Base-by-base conservation (phyloP, 2,888 invertebrate genomes). In the Orchestes rusci region DNA sequence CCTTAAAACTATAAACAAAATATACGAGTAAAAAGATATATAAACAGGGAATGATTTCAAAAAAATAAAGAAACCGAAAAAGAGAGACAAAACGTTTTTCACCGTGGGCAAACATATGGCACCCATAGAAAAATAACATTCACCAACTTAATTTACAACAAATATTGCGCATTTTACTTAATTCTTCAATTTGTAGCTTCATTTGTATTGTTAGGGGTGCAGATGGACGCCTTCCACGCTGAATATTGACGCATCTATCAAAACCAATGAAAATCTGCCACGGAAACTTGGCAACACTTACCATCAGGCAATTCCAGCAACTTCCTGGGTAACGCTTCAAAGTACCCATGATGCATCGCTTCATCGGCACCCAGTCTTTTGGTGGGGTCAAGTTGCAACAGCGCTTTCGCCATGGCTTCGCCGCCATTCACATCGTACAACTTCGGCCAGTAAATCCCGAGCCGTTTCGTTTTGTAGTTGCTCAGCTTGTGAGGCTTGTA, bases 291-390 rank as follows among this genome's bases (percentile, higher is more conserved):
- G 23, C 23, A 10, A 23, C 7, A 69, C 80, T 77, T 69, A 95
- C 95, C 91, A 66, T 93, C 92, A 57, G 92, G 91, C 72, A 97
- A 75, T 65, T 92, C 88, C 65, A 86, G 79, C 56, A 97, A 77
- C 71, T 90, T 83, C 66, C 81, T 81, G 63, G 96, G 94, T 69
- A 97, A 80, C 56, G 84, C 81, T 52, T 81, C 77, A 73, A 97
- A 99, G 73, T 95, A 99, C 49, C 39, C 30, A 37, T 97, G 94
- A 52, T 75, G 75, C 69, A 94, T 78, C 33, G 96, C 95, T 30
- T 84, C 77, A 36, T 82, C 81, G 41, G 97, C 95, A 40, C 90
- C 82, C 66, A 93, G 80, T 62, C 97, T 79, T 58, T 84, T 75
- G 59, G 80, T 73, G 12, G 97, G 96, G 72, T 93, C 85, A 39